These are phyloP conservation scores for Mimumesa dahlbomi DNA, from an alignment of 2,888 invertebrate species.

Conservation along the genomic window DNA sequence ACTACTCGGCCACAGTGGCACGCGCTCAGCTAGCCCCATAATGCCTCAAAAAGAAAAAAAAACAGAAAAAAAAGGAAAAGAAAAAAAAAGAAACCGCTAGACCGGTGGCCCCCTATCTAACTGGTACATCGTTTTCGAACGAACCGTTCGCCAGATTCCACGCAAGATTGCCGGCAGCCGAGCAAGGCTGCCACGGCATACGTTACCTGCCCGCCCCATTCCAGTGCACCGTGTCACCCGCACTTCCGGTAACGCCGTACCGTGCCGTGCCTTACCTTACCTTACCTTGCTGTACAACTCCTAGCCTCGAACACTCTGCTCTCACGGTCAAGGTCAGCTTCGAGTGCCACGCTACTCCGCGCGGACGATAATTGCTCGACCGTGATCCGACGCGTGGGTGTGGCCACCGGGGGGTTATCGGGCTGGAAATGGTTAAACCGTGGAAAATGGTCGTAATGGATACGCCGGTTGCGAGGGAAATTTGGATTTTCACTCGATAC, in stretches of 20 bases:
- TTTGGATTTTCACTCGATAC: neutral
- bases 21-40: constrained; percentile 46
- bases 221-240: constrained; percentile 55
- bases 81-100: constrained; percentile 60
- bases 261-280: neutral
- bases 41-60: constrained; percentile 20
- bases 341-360: constrained; percentile 7
- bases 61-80: constrained; percentile 43
- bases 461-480: too few relatives aligned
- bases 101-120: constrained; percentile 66
- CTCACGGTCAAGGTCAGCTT: constrained; percentile 56
- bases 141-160: constrained; percentile 65
- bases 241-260: constrained; percentile 53
- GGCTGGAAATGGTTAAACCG: constrained; percentile 18
- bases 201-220: constrained; percentile 32
- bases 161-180: constrained; percentile 49
- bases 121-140: constrained; percentile 69
- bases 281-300: neutral
- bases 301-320: constrained; percentile 33
- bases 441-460: constrained; percentile 17
- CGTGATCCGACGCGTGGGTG: constrained; percentile 39
- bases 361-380: constrained; percentile 46
- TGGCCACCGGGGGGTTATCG: constrained; percentile 36
- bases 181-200: constrained; percentile 24
- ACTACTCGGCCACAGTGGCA: constrained; percentile 28